phyloP scores from a whole-genome alignment of 2,113 vertebrate genomes.

The Tachuris rubrigastra region DNA sequence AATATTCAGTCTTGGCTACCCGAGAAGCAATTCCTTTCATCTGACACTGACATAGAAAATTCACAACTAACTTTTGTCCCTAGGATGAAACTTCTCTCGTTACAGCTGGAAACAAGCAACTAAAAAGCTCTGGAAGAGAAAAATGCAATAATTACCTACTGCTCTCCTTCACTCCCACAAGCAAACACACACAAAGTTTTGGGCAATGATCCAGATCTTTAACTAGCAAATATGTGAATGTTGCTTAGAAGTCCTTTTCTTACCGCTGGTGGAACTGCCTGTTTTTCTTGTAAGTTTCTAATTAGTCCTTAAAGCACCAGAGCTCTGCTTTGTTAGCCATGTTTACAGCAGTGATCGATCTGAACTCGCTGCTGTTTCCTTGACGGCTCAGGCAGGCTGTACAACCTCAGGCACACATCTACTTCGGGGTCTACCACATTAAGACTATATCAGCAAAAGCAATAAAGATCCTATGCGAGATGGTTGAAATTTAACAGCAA shows the following conservation, averaged over 20 bases:
- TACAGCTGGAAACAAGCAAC: neutral
- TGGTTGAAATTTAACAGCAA: neutral
- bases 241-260: neutral
- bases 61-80: neutral
- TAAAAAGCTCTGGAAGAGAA: neutral
- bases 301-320: neutral
- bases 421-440: neutral
- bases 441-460: neutral
- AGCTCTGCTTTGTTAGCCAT: neutral
- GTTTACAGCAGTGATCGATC: neutral
- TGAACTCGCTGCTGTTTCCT: neutral
- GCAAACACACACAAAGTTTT: neutral
- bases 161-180: neutral
- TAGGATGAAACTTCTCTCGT: neutral
- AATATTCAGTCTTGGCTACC: neutral
- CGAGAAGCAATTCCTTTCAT: neutral
- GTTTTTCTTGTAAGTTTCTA: conserved; percentile 18
- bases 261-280: neutral
- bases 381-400: neutral
- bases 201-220: conserved; percentile 22
- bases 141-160: neutral
- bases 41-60: neutral
- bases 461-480: neutral
- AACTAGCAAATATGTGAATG: conserved; percentile 1
- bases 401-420: neutral